Evolutionary conservation across 2,888 invertebrate genomes (phyloP).

Genomic region (Agonopterix arenella): DNA sequence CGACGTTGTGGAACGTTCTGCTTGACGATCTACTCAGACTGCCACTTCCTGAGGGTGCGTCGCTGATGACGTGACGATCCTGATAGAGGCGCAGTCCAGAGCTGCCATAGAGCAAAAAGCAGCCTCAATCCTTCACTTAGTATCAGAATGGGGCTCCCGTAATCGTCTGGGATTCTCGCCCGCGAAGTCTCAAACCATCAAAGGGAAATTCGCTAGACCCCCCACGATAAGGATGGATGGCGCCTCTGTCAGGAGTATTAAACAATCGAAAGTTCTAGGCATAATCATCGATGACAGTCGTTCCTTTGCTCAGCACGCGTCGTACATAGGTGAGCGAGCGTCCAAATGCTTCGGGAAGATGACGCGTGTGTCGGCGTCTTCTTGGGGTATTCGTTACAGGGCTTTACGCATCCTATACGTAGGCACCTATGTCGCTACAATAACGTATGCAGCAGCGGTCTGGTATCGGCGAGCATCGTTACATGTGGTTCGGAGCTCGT

Average conservation of each 20-base stretch:
- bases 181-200: too few species aligned
- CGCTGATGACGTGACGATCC: too few species aligned
- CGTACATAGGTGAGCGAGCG: slow-evolving; percentile 8
- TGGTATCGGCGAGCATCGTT: slow-evolving; percentile 9
- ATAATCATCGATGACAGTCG: not conserved
- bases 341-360: slow-evolving; percentile 11
- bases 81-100: too few species aligned
- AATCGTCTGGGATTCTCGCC: too few species aligned
- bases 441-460: slow-evolving; percentile 14
- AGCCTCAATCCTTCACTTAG: too few species aligned
- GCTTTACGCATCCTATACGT: slow-evolving; percentile 10
- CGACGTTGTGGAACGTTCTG: too few species aligned
- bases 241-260: not conserved
- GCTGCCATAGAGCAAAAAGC: too few species aligned
- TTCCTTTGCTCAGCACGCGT: slow-evolving; percentile 8
- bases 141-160: too few species aligned
- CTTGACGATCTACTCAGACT: too few species aligned
- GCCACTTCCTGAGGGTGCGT: too few species aligned
- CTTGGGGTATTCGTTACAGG: slow-evolving; percentile 13
- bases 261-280: not conserved
- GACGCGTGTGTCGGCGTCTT: slow-evolving; percentile 16
- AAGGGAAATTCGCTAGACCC: not conserved
- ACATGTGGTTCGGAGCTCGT: slow-evolving; percentile 10
- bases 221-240: not conserved
- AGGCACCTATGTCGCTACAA: slow-evolving; percentile 13